phyloP scores from a whole-genome alignment of 2,113 vertebrate genomes.

The Okapia johnstoni region DNA sequence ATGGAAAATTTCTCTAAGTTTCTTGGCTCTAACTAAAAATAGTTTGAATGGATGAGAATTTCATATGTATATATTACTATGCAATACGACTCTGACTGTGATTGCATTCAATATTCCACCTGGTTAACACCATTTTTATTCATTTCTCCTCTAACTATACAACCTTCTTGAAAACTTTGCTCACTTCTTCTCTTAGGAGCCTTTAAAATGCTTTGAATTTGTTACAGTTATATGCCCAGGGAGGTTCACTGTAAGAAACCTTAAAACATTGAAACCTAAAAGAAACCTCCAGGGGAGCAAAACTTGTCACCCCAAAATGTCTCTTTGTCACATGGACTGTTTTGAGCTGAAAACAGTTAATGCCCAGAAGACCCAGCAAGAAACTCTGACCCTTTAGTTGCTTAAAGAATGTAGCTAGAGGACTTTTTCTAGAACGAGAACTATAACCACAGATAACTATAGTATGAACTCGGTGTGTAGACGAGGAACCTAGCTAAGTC shows the following conservation, averaged over 20 bases:
- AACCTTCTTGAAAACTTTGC: not conserved
- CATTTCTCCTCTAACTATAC: not conserved
- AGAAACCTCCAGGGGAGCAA: not conserved
- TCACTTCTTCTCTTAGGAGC: not conserved
- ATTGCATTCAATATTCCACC: constrained; percentile 7
- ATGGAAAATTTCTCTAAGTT: constrained; percentile 8
- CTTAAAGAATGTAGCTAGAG: not conserved
- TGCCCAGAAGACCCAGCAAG: not conserved
- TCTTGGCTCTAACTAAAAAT: constrained; percentile 8
- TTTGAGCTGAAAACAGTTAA: not conserved
- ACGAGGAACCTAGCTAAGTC: not conserved
- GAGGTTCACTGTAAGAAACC: not conserved
- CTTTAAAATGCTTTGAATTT: not conserved
- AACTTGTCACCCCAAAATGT: not conserved
- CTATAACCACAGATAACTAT: not conserved
- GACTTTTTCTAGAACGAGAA: not conserved
- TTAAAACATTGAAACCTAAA: not conserved
- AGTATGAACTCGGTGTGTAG: not conserved
- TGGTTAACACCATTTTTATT: not conserved
- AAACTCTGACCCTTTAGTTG: not conserved
- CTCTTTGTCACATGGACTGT: not conserved
- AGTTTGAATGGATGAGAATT: not conserved
- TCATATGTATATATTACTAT: not conserved
- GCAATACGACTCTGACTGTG: not conserved
- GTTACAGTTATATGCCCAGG: not conserved